phyloP scores from a whole-genome alignment of 2,113 vertebrate species.

The Mungos mungo region DNA sequence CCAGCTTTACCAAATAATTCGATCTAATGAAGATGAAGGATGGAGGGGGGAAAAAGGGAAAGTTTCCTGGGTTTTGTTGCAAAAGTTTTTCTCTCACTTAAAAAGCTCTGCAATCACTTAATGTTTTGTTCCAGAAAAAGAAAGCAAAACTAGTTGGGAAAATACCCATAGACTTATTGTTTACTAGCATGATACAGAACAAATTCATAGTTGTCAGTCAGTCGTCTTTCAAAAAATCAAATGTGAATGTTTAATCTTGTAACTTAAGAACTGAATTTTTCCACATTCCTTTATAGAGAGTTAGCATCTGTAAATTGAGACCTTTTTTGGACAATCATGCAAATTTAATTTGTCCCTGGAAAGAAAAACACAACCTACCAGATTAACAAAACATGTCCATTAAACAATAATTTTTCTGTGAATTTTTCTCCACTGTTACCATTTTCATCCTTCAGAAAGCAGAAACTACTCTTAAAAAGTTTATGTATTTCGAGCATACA shows the following conservation, averaged over 20 bases:
- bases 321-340: slow-evolving; percentile 78
- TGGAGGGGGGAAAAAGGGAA: neutral
- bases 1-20: slow-evolving; percentile 40
- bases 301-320: slow-evolving; percentile 77
- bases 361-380: slow-evolving; percentile 79
- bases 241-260: slow-evolving; percentile 71
- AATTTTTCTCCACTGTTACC: slow-evolving; percentile 66
- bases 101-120: slow-evolving; percentile 47
- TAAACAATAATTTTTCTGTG: slow-evolving; percentile 64
- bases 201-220: slow-evolving; percentile 58
- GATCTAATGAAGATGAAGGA: slow-evolving; percentile 51
- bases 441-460: slow-evolving; percentile 62
- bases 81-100: slow-evolving; percentile 60
- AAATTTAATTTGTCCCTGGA: slow-evolving; percentile 79
- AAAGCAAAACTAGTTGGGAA: slow-evolving; percentile 68
- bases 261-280: slow-evolving; percentile 73
- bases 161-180: slow-evolving; percentile 35
- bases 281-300: slow-evolving; percentile 75
- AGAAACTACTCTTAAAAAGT: slow-evolving; percentile 50
- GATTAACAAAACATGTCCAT: slow-evolving; percentile 78
- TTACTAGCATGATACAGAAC: slow-evolving; percentile 62
- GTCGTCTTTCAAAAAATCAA: slow-evolving; percentile 67
- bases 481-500: slow-evolving; percentile 1
- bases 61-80: slow-evolving; percentile 30
- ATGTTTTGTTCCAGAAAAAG: slow-evolving; percentile 65